phyloP scores from a whole-genome alignment of 1,140 invertebrate species.

The Diachasma alloeum region DNA sequence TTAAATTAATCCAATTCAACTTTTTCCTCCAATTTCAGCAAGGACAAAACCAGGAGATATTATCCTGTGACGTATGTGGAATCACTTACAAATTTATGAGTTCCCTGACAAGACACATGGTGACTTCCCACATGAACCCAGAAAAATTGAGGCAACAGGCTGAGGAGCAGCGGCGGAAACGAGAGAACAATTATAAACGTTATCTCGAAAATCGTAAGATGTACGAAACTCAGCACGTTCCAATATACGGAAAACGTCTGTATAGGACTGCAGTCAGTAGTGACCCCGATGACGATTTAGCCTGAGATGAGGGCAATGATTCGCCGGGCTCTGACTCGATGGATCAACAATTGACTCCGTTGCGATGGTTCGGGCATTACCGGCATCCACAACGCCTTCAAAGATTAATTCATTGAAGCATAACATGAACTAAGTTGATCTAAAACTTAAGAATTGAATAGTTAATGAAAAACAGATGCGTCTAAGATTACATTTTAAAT shows the following conservation, averaged over 20 bases:
- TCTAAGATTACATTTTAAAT: neutral
- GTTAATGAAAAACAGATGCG: neutral
- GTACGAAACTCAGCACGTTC: slow-evolving; percentile 55
- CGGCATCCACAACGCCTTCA: slow-evolving; percentile 15
- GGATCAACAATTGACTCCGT: neutral
- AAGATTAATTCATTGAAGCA: neutral
- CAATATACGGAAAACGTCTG: slow-evolving; percentile 42
- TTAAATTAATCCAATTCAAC: neutral
- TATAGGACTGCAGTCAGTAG: slow-evolving; percentile 32
- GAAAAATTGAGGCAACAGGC: slow-evolving; percentile 61
- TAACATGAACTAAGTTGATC: neutral
- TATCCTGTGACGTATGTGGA: slow-evolving; percentile 61
- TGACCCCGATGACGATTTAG: slow-evolving; percentile 27
- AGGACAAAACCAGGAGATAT: slow-evolving; percentile 58
- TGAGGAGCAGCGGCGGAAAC: slow-evolving; percentile 61
- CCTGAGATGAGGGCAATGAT: slow-evolving; percentile 13
- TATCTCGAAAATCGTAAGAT: slow-evolving; percentile 62
- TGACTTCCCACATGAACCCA: slow-evolving; percentile 63
- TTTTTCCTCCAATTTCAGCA: slow-evolving; percentile 36
- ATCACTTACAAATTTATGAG: slow-evolving; percentile 66
- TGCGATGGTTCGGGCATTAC: neutral
- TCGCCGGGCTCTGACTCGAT: neutral
- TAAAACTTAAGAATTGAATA: neutral
- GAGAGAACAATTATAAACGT: slow-evolving; percentile 61
- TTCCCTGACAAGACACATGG: slow-evolving; percentile 63